phyloP scores from a whole-genome alignment of 2,888 invertebrate genomes.

The Arrhopalites spinosus region DNA sequence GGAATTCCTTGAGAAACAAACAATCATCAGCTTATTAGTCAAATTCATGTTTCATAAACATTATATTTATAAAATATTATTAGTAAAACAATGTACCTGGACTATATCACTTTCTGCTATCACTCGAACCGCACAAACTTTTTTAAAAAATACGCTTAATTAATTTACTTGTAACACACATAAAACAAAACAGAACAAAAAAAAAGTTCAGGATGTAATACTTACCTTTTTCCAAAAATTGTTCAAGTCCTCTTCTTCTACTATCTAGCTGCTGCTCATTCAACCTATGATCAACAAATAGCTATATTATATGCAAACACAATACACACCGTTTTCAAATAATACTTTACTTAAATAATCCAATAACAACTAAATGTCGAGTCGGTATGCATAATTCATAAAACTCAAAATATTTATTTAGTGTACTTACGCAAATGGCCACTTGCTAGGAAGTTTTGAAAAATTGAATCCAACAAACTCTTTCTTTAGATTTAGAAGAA shows the following conservation, averaged over 20 bases:
- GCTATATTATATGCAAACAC: background rate
- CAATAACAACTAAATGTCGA: background rate
- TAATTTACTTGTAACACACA: too few species aligned
- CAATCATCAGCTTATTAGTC: too few species aligned
- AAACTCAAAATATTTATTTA: background rate
- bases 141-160: too few species aligned
- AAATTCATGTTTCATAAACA: too few species aligned
- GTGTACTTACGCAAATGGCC: slow-evolving; percentile 70
- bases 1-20: too few species aligned
- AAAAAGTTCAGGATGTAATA: too few species aligned
- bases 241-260: slow-evolving; percentile 90
- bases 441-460: slow-evolving; percentile 97
- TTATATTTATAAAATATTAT: too few species aligned
- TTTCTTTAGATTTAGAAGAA: slow-evolving; percentile 85
- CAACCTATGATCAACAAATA: slow-evolving; percentile 61
- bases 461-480: slow-evolving; percentile 95
- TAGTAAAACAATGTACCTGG: too few species aligned
- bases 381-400: background rate
- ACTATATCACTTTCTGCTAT: slow-evolving; percentile 97
- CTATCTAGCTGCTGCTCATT: slow-evolving; percentile 97
- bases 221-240: slow-evolving; percentile 97
- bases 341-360: background rate
- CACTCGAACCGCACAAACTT: slow-evolving; percentile 95
- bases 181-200: too few species aligned
- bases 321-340: background rate